Evolutionary conservation across 1,140 invertebrate genomes (phyloP).

Genomic region (Bombyx mori): DNA sequence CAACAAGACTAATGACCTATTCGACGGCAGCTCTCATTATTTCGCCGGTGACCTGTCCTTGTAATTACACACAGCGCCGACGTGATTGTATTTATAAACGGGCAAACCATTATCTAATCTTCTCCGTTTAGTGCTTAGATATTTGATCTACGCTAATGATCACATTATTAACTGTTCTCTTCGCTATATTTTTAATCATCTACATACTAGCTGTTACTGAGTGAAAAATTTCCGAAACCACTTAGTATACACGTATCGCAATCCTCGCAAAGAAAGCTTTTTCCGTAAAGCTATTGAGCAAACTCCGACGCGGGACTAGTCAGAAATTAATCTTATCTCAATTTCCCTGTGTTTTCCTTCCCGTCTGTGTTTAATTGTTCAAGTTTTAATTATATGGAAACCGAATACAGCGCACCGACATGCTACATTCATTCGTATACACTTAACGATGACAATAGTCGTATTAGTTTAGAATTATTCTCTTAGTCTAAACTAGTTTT

Average conservation of each 20-base stretch:
- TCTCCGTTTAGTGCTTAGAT: slow-evolving; percentile 2
- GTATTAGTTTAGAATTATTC: slow-evolving; percentile 10
- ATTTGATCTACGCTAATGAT: neutral
- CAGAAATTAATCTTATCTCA: slow-evolving; percentile 57
- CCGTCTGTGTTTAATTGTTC: slow-evolving; percentile 43
- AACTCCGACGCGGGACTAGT: slow-evolving; percentile 35
- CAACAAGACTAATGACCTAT: slow-evolving; percentile 22
- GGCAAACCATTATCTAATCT: too few relatives aligned
- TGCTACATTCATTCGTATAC: slow-evolving; percentile 19
- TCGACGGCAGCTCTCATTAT: slow-evolving; percentile 27
- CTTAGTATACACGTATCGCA: too few relatives aligned
- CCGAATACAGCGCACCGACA: slow-evolving; percentile 24
- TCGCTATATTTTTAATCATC: too few relatives aligned
- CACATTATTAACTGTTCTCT: too few relatives aligned
- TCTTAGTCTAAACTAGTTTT: too few relatives aligned
- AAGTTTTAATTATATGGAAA: slow-evolving; percentile 54
- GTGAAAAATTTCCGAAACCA: too few relatives aligned
- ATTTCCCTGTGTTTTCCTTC: slow-evolving; percentile 45
- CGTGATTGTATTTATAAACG: slow-evolving; percentile 21
- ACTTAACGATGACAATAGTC: slow-evolving; percentile 22
- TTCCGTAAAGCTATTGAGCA: slow-evolving; percentile 5
- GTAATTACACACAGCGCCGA: slow-evolving; percentile 21
- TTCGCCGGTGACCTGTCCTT: slow-evolving; percentile 22
- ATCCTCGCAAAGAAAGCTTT: too few relatives aligned
- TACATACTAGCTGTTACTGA: too few relatives aligned